These are phyloP conservation scores for Nipponia nippon DNA, from an alignment of 2,113 vertebrate species.

Conservation along the genomic window DNA sequence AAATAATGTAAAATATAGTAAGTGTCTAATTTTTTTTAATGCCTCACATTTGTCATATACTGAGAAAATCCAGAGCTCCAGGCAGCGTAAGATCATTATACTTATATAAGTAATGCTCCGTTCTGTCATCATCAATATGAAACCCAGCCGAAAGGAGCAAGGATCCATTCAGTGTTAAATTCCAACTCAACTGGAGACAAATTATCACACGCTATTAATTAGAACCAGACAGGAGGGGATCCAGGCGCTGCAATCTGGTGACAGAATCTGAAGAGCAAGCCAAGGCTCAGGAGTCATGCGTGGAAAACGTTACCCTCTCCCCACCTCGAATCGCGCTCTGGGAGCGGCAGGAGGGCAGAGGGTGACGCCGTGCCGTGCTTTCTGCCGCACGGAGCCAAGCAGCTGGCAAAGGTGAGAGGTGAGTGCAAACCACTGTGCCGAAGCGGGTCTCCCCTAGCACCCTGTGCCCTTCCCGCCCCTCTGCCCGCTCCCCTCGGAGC, in stretches of 20 bases:
- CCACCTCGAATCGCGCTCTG: accelerated
- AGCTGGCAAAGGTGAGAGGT: not conserved
- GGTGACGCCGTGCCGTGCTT: accelerated
- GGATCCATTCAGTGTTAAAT: not conserved
- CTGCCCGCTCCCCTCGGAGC: not conserved
- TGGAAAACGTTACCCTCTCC: not conserved
- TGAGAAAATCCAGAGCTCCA: constrained; percentile 17
- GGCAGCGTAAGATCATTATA: not conserved
- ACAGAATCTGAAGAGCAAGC: not conserved
- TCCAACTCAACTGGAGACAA: not conserved
- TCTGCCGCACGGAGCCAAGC: not conserved
- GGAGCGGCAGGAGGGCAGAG: not conserved
- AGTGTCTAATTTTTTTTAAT: constrained; percentile 2
- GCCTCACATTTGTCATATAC: not conserved
- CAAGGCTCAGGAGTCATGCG: accelerated
- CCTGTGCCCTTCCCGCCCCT: not conserved
- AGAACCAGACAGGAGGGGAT: not conserved
- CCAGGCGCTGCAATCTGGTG: not conserved
- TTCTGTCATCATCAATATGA: not conserved
- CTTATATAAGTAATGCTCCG: not conserved
- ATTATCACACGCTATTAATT: not conserved
- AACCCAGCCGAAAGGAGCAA: not conserved
- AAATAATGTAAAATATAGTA: constrained; percentile 38
- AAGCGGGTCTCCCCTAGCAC: accelerated
- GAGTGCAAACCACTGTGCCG: accelerated